These are phyloP conservation scores for Ricordea florida DNA, from an alignment of 92 coral and sea anemone genomes.

Conservation along the genomic window DNA sequence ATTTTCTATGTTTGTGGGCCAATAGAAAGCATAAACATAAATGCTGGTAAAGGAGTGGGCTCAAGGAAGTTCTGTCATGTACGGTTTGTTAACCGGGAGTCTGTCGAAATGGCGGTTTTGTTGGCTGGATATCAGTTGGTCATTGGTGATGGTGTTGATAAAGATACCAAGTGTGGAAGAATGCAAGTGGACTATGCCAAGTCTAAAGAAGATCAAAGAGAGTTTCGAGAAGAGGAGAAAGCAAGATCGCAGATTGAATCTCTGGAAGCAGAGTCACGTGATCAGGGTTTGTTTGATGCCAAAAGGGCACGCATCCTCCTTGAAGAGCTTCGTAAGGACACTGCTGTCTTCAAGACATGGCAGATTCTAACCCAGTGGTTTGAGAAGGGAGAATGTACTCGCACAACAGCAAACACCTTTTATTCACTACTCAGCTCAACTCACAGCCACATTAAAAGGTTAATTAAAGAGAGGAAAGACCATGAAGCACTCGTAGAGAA, in stretches of 20 bases:
- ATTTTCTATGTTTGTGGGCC: constrained; percentile 72
- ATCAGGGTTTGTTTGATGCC: neutral
- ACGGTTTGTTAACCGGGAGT: constrained; percentile 43
- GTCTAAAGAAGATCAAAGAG: constrained; percentile 45
- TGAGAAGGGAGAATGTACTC: constrained; percentile 80
- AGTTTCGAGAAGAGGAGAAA: constrained; percentile 15
- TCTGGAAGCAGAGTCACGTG: constrained; percentile 3
- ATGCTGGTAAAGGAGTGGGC: constrained; percentile 6
- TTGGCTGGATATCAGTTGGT: constrained; percentile 69
- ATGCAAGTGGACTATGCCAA: constrained; percentile 69
- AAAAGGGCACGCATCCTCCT: constrained; percentile 30
- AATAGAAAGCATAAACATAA: constrained; percentile 50
- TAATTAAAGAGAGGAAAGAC: constrained; percentile 74
- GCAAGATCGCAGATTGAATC: constrained; percentile 43
- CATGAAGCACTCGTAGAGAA: constrained; percentile 75
- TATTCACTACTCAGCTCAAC: constrained; percentile 66
- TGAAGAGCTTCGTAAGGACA: constrained; percentile 59
- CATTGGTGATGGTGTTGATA: constrained; percentile 49
- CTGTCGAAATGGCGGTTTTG: constrained; percentile 71
- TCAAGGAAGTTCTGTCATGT: constrained; percentile 62
- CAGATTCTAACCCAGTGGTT: constrained; percentile 70
- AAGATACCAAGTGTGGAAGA: constrained; percentile 49
- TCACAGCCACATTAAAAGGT: constrained; percentile 69
- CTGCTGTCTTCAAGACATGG: constrained; percentile 45
- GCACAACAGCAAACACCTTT: constrained; percentile 65